These are phyloP conservation scores for Campopleginae sp. DNA, from an alignment of 2,888 invertebrate species.

Conservation along the genomic window DNA sequence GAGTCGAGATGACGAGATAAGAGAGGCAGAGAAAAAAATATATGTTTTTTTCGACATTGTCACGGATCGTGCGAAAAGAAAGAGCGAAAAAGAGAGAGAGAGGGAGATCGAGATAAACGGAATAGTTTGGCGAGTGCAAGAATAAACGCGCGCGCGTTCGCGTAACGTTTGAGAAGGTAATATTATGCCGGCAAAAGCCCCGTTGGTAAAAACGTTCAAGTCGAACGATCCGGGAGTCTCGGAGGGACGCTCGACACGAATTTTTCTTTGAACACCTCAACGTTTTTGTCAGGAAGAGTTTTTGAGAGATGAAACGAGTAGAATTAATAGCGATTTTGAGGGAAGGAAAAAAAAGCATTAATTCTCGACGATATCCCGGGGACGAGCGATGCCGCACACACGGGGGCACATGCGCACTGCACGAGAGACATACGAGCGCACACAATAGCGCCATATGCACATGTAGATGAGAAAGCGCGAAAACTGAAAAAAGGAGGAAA, in stretches of 20 bases:
- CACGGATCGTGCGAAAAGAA: neutral
- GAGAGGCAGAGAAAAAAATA: neutral
- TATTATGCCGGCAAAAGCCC: slow-evolving; percentile 67
- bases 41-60: neutral
- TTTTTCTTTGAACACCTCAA: neutral
- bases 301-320: neutral
- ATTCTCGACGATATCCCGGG: slow-evolving; percentile 28
- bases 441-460: slow-evolving; percentile 9
- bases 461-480: slow-evolving; percentile 30
- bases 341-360: slow-evolving; percentile 3
- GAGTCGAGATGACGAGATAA: neutral
- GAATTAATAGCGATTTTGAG: neutral
- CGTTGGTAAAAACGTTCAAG: slow-evolving; percentile 49
- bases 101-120: slow-evolving; percentile 13
- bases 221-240: slow-evolving; percentile 47
- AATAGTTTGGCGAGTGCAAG: slow-evolving; percentile 57
- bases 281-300: neutral
- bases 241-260: slow-evolving; percentile 21
- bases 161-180: slow-evolving; percentile 60
- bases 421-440: slow-evolving; percentile 30
- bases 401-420: slow-evolving; percentile 12
- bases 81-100: neutral
- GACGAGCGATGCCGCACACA: slow-evolving; percentile 46
- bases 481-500: slow-evolving; percentile 32
- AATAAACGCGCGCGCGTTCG: slow-evolving; percentile 65